Evolutionary conservation across 2,797 vertebrate genomes (phyloP).

Genomic region (Myotis myotis): DNA sequence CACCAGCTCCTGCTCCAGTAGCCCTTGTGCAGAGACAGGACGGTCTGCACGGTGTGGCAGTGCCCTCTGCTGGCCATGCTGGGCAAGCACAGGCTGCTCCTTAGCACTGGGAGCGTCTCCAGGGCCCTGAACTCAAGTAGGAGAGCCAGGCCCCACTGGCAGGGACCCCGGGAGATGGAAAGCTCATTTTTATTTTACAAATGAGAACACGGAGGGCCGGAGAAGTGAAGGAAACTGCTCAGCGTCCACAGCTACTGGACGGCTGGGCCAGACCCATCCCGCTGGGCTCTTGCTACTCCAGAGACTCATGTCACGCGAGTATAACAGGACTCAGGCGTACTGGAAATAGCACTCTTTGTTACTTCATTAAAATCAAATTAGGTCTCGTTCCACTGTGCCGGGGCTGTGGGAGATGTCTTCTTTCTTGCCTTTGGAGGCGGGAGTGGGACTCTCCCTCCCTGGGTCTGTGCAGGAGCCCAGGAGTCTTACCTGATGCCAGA

Average conservation of each 20-base stretch:
- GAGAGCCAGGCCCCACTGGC: not conserved
- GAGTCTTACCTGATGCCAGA: not conserved
- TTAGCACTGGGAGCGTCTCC: rapidly evolving
- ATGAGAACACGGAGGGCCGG: not conserved
- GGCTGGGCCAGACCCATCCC: not conserved
- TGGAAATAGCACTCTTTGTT: not conserved
- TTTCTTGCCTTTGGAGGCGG: not conserved
- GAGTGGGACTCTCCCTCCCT: not conserved
- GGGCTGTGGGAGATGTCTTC: not conserved
- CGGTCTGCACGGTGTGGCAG: not conserved
- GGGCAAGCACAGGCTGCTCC: too few species aligned
- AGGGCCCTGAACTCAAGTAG: not conserved
- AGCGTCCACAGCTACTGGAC: not conserved
- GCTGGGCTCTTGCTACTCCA: not conserved
- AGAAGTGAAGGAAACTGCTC: not conserved
- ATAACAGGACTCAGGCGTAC: not conserved
- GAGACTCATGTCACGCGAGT: not conserved
- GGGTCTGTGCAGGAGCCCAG: not conserved
- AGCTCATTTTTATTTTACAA: not conserved
- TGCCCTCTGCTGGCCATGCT: conserved; percentile 63
- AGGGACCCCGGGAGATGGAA: not conserved
- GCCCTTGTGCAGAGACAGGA: rapidly evolving
- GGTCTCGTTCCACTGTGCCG: not conserved
- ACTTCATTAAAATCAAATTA: not conserved
- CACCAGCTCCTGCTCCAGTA: too few species aligned